Conservation (phyloP, 2,797 vertebrate genomes). For the Enteromius trimaculatus region DNA sequence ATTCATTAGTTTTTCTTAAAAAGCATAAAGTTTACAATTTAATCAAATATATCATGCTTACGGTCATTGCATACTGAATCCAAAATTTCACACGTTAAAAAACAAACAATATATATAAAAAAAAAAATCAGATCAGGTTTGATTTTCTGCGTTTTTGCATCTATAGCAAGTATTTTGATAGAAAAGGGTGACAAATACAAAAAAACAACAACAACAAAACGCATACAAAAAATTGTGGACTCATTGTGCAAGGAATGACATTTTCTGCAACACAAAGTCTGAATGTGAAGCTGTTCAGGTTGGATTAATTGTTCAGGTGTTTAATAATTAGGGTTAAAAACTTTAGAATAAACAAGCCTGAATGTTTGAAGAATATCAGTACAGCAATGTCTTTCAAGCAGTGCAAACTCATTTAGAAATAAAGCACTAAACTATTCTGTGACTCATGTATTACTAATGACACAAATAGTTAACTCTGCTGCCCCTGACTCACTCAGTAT, state of each 20-base stretch:
- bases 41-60: not conserved
- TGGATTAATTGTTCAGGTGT: not conserved
- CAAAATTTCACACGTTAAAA: too few relatives aligned
- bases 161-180: too few relatives aligned
- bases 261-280: not conserved
- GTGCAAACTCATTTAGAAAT: not conserved
- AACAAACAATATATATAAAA: too few relatives aligned
- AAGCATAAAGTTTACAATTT: not conserved
- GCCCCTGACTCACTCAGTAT: slow-evolving; percentile 14
- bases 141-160: too few relatives aligned
- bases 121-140: too few relatives aligned
- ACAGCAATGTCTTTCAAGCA: not conserved
- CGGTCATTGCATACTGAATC: too few relatives aligned
- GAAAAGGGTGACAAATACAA: too few relatives aligned
- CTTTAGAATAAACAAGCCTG: not conserved
- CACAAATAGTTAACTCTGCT: not conserved
- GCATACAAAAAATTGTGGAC: too few relatives aligned
- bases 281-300: not conserved
- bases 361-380: not conserved
- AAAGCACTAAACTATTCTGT: not conserved
- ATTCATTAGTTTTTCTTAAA: not conserved
- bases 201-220: too few relatives aligned
- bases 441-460: slow-evolving; percentile 13
- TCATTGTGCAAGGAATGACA: not conserved
- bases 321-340: not conserved